These are phyloP conservation scores for Synanthedon andrenaeformis DNA, from an alignment of 2,888 invertebrate species.

Conservation along the genomic window DNA sequence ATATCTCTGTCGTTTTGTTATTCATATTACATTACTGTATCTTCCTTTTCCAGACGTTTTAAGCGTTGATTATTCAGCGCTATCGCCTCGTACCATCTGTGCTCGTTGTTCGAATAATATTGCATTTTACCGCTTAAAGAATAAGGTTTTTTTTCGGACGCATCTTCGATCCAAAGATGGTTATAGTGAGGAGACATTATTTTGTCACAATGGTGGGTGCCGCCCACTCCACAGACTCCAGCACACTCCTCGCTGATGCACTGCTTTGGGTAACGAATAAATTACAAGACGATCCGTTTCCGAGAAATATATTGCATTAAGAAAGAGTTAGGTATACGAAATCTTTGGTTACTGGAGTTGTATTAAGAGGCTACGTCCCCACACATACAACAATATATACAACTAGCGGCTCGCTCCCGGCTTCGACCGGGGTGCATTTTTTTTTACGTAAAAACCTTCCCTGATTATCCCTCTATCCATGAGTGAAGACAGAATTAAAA, in stretches of 20 bases:
- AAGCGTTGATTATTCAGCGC: constrained; percentile 70
- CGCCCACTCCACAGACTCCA: constrained; percentile 60
- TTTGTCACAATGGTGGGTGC: constrained; percentile 68
- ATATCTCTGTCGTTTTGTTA: constrained; percentile 67
- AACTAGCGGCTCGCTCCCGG: too few species aligned
- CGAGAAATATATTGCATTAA: constrained; percentile 36
- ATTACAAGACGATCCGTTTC: constrained; percentile 48
- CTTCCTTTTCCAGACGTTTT: constrained; percentile 70
- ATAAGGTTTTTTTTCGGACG: constrained; percentile 42
- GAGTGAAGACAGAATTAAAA: too few species aligned
- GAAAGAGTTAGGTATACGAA: constrained; percentile 13
- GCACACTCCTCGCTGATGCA: constrained; percentile 62
- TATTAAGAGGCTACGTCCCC: too few species aligned
- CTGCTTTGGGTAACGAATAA: constrained; percentile 66
- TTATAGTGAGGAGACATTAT: constrained; percentile 64
- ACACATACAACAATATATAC: too few species aligned
- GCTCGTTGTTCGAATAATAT: constrained; percentile 19
- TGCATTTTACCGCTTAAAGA: constrained; percentile 21
- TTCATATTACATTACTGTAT: constrained; percentile 69
- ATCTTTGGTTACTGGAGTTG: background rate
- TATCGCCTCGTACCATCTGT: constrained; percentile 62
- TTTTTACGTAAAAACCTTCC: too few species aligned
- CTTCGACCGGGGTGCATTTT: too few species aligned
- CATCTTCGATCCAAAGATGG: constrained; percentile 28
- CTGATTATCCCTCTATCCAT: too few species aligned